A percentile compares a stretch with the other conserved stretches of the same genome.
Conservation (phyloP, 2,888 invertebrate genomes). For the Sepioteuthis lessoniana region DNA sequence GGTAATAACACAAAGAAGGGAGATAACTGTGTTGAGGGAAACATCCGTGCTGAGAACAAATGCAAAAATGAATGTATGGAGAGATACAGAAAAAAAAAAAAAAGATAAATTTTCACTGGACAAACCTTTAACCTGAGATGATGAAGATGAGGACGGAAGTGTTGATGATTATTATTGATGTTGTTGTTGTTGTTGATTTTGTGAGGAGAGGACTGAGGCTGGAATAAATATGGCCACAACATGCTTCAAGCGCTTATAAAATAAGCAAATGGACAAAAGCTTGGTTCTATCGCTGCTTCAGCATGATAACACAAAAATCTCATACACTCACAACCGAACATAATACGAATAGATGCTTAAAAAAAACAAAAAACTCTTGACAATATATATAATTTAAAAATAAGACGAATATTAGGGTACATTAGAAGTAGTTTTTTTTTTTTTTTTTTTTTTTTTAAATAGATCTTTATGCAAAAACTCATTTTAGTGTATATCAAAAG, state of each 20-base stretch:
- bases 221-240: slow-evolving; percentile 44
- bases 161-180: neutral
- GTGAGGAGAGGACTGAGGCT: neutral
- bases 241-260: neutral
- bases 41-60: neutral
- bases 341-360: too few relatives aligned
- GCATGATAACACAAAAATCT: too few relatives aligned
- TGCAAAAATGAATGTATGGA: neutral
- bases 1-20: neutral
- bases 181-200: neutral
- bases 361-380: too few relatives aligned
- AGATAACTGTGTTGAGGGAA: neutral
- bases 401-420: too few relatives aligned
- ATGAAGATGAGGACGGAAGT: neutral
- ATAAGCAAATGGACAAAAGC: neutral
- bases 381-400: too few relatives aligned
- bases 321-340: too few relatives aligned
- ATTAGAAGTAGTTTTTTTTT: too few relatives aligned
- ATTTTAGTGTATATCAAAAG: too few relatives aligned
- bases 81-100: neutral
- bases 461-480: too few relatives aligned
- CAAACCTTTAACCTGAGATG: slow-evolving; percentile 7
- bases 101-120: neutral
- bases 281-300: neutral
- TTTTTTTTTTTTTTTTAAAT: too few relatives aligned